Evolutionary conservation across 2,888 invertebrate genomes (phyloP), one percentile per base, ranked within the genome.

Genomic region (Macropis europaea): DNA sequence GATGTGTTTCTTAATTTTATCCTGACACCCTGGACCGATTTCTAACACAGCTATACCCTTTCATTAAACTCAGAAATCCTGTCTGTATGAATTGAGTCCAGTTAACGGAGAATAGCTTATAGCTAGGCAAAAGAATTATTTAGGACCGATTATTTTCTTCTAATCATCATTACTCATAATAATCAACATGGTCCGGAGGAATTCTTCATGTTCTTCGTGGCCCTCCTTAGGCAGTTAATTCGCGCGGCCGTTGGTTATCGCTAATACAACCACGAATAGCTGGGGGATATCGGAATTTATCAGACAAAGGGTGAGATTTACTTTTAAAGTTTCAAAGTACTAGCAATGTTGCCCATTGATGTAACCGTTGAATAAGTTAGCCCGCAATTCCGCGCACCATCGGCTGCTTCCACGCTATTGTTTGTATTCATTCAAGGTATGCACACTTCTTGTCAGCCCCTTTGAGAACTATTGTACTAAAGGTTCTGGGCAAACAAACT

Each of bases 341-440:
- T 56, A 45, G 40, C 40, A 36, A 57, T 32, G 45, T 40, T 32
- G 28, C 66, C 47, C 77, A 71, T 71, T 77, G 74, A 59, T 69
- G 77, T 69, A 72, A 57, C 68, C 77, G 60, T 54, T 67, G 74
- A 74, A 79, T 72, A 74, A 79, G 69, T 79, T 74, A 69, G 56
- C 63, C 45, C 50, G 45, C 71, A 66, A 73, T 79, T 73, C 76
- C 54, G 52, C 62, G 63, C 62, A 47, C 73, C 76, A 79, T 79
- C 73, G 70, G 61, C 66, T 56, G 24, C 48, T 60, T 53, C 71
- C 48, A 30, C 60, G 43, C 73, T 57, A 79, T 79, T 79, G 79
- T 79, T 79, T 76, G 79, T 53, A 79, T 79, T 79, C 76, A 76
- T 66, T 48, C 60, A 42, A 61, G 66, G 74, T 79, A 79, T 76